Conservation (phyloP, 2,888 invertebrate species). For the Caenorhabditis afra region DNA sequence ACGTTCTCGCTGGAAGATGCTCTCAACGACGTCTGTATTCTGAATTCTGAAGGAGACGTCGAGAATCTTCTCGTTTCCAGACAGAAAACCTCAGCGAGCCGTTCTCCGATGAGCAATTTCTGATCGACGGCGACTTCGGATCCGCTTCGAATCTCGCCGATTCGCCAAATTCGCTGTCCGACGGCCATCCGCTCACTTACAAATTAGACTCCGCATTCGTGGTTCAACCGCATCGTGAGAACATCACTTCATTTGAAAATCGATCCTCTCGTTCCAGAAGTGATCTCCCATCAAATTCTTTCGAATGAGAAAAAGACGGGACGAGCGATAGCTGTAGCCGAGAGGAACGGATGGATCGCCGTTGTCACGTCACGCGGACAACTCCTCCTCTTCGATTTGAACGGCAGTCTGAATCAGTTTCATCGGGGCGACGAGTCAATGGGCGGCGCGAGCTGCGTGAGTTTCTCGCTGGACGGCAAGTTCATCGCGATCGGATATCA, state of each 20-base stretch:
- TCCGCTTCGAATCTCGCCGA: slow-evolving; percentile 44
- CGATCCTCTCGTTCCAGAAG: slow-evolving; percentile 52
- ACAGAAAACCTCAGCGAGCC: slow-evolving; percentile 63
- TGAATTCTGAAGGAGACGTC: not conserved
- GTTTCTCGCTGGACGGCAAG: slow-evolving; percentile 65
- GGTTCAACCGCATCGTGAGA: slow-evolving; percentile 58
- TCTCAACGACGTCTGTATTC: slow-evolving; percentile 57
- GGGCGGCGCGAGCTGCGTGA: slow-evolving; percentile 65
- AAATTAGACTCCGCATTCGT: slow-evolving; percentile 63
- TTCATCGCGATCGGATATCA: slow-evolving; percentile 64
- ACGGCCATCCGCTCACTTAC: slow-evolving; percentile 49
- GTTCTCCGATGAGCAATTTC: slow-evolving; percentile 48
- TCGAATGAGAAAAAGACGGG: slow-evolving; percentile 62
- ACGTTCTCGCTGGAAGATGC: slow-evolving; percentile 75
- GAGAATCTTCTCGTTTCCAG: slow-evolving; percentile 16
- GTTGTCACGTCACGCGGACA: slow-evolving; percentile 74
- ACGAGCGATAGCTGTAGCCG: slow-evolving; percentile 65
- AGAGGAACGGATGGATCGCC: slow-evolving; percentile 65
- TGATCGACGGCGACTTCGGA: slow-evolving; percentile 30
- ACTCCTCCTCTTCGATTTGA: slow-evolving; percentile 70
- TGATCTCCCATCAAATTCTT: slow-evolving; percentile 71
- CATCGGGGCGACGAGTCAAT: slow-evolving; percentile 63
- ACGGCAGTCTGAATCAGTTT: slow-evolving; percentile 67
- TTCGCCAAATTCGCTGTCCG: slow-evolving; percentile 6
- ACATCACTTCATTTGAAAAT: no score